These are phyloP conservation scores for Holacanthella duospinosa DNA, from an alignment of 2,888 invertebrate genomes.

Conservation along the genomic window DNA sequence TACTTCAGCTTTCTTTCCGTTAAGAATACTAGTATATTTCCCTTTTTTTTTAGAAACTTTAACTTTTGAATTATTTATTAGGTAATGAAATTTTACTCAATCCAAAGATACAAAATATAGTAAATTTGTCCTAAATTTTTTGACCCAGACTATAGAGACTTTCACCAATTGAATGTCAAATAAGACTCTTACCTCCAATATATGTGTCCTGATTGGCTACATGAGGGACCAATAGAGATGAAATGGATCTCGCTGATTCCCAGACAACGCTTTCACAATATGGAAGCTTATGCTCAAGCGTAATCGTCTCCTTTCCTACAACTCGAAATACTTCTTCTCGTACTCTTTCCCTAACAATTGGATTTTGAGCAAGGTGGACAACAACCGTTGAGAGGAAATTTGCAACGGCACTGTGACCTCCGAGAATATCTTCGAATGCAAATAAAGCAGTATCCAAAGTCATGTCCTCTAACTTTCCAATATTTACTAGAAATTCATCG, in stretches of 20 bases:
- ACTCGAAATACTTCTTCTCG: conserved; percentile 56
- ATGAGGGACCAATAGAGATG: conserved; percentile 82
- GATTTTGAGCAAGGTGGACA: conserved; percentile 55
- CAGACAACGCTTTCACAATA: conserved; percentile 71
- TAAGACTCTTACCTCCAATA: conserved; percentile 55
- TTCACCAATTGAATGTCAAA: too few species aligned
- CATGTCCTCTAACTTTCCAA: conserved; percentile 31
- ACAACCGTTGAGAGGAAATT: conserved; percentile 68
- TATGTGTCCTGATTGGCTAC: conserved; percentile 66
- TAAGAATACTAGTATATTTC: not conserved
- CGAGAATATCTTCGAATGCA: conserved; percentile 62
- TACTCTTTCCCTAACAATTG: conserved; percentile 52
- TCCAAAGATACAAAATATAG: not conserved
- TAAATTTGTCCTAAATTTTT: not conserved
- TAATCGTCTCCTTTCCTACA: conserved; percentile 41
- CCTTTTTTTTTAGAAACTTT: not conserved
- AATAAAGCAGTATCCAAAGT: conserved; percentile 34
- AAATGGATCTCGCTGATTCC: conserved; percentile 65
- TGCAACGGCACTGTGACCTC: conserved; percentile 77
- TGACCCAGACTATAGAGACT: not conserved
- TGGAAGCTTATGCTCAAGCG: conserved; percentile 59
- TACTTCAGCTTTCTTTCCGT: not conserved
- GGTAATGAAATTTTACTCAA: not conserved
- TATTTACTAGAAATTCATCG: conserved; percentile 54
- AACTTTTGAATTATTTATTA: not conserved